Evolutionary conservation across 2,888 invertebrate species (phyloP).

Genomic region (Iphiclides podalirius): DNA sequence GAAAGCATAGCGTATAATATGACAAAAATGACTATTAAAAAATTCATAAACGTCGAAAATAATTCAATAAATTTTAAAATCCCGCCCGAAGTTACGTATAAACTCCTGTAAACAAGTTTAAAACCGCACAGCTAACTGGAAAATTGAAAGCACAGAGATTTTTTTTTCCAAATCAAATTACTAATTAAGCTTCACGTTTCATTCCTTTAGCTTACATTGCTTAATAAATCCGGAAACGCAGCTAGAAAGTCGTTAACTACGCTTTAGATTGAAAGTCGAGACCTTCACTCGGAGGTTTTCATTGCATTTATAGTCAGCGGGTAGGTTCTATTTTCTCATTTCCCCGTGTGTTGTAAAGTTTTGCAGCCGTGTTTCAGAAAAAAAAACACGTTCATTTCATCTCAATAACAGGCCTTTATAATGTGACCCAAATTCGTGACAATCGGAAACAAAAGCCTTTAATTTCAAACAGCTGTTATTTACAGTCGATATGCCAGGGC

Average conservation of each 20-base stretch:
- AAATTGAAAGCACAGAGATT: constrained; percentile 48
- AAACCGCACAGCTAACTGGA: constrained; percentile 29
- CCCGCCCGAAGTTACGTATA: constrained; percentile 23
- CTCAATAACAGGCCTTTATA: constrained; percentile 34
- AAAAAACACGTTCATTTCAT: constrained; percentile 38
- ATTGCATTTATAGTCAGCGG: constrained; percentile 55
- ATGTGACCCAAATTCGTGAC: constrained; percentile 12
- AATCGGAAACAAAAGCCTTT: background rate
- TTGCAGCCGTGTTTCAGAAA: constrained; percentile 26
- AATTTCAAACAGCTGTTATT: constrained; percentile 1
- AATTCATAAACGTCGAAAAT: constrained; percentile 18
- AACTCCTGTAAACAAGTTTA: constrained; percentile 25
- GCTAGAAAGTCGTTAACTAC: constrained; percentile 58
- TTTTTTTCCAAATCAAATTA: constrained; percentile 55
- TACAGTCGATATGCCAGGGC: constrained; percentile 6
- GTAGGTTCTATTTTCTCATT: constrained; percentile 36
- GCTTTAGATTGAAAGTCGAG: constrained; percentile 61
- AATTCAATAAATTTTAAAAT: constrained; percentile 22
- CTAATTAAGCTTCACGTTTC: constrained; percentile 65
- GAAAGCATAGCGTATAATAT: constrained; percentile 16
- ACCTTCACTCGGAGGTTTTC: constrained; percentile 57
- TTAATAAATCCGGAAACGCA: constrained; percentile 57
- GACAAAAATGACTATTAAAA: constrained; percentile 19
- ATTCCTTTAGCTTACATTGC: constrained; percentile 58
- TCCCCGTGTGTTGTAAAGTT: constrained; percentile 42